Evolutionary conservation across 2,888 invertebrate species (phyloP), one percentile per base, ranked within the genome.

Genomic region (Chloromyia formosa): DNA sequence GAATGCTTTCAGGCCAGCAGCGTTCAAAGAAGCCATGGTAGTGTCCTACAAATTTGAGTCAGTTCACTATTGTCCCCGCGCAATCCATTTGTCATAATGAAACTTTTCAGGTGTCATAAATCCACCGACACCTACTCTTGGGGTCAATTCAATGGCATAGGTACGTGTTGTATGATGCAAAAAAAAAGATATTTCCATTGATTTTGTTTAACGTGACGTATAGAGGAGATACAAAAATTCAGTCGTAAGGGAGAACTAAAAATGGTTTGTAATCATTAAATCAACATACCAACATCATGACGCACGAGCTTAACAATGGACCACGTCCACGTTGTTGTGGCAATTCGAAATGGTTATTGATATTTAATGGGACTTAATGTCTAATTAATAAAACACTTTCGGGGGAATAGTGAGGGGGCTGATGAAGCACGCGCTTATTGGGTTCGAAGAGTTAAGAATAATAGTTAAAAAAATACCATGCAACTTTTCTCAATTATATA

Each of bases 81-180:
- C 27, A 35, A 66, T 66, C 66, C 42, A 66, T 66, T 66, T 66
- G 66, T 66, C 66, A 66, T 66, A 66, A 66, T 66, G 66, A 22
- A 49, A 45, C 66, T 66, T 45, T 66, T 66, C 20, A 66, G 66
- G 49, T 66, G 66, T 66, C 66, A 66, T 18, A 42, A 66, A 66
- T 49, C 20, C 20, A 16, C 66, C 66, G 66, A 66, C 66, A 66
- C 66, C 66, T 49, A 66, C 66, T 66, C 49, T 35, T 35, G 3
- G 18, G 49, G 66, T 66, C 12, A 9, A 18, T 42, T 35, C 9
- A 49, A 49, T 40, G 49, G 2, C 1, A 49, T n/a, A 3, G 3
- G 22, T 66, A 22, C 66, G 49, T 49, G 45, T 49, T 49, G 35
- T 49, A 22, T 20, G 18, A 27, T 35, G 35, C 16, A 12, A 16